A percentile compares a stretch with the other conserved stretches of the same genome.
These are phyloP conservation scores for Prietella phreatophila DNA, from an alignment of 2,113 vertebrate species.

Conservation along the genomic window DNA sequence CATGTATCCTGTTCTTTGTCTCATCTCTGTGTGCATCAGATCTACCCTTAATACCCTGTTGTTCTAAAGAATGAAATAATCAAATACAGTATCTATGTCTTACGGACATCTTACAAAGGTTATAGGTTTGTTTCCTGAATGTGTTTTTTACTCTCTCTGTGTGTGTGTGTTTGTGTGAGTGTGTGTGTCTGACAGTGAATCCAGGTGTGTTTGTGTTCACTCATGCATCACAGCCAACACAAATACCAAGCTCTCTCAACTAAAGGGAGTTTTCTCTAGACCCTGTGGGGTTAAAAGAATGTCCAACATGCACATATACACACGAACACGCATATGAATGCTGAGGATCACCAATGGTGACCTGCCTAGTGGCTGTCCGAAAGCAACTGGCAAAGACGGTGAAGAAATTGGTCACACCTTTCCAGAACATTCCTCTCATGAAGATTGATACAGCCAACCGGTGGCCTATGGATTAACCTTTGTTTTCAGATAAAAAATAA, in stretches of 20 bases:
- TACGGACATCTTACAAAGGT: not conserved
- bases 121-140: constrained; percentile 6
- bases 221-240: constrained; percentile 49
- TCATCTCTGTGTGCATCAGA: not conserved
- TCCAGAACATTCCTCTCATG: constrained; percentile 9
- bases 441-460: constrained; percentile 12
- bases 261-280: constrained; percentile 43
- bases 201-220: constrained; percentile 57
- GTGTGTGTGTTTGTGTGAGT: not conserved
- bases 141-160: not conserved
- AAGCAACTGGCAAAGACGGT: constrained; percentile 30
- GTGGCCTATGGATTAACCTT: not conserved
- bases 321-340: not conserved
- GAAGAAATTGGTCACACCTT: not conserved
- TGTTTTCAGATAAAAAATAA: too few relatives aligned
- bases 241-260: constrained; percentile 49
- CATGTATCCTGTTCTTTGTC: constrained; percentile 20
- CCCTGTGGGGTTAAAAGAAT: constrained; percentile 49
- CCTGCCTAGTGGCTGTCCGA: constrained; percentile 18
- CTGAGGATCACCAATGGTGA: constrained; percentile 25
- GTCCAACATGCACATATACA: constrained; percentile 28
- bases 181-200: constrained; percentile 38
- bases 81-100: not conserved
- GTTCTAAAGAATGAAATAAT: not conserved
- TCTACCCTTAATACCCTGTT: not conserved